Evolutionary conservation across 2,113 vertebrate species (phyloP), one percentile per base, ranked within the genome.

Genomic region (Cyprinodon tularosa): DNA sequence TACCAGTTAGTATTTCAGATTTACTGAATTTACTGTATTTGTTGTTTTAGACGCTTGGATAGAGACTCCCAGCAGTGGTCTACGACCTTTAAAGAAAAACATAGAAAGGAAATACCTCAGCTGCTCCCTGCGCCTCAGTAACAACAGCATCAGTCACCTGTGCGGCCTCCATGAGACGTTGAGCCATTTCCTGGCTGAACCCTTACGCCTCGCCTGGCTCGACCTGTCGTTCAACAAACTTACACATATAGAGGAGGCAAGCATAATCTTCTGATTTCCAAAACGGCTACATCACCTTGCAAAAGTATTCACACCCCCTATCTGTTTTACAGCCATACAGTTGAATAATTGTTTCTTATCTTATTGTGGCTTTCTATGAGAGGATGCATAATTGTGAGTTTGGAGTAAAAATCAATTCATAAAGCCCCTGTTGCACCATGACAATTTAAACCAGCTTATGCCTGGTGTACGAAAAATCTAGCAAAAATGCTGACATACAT

Each of bases 151-250:
- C 68, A 87, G n/a, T 3, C 93, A 95, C 0, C 83, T 96, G 14
- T 85, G 14, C 9, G 92, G 92, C 47, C 93, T 97, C 83, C 86
- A 57, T 1, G 74, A 68, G 7, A 88, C 90, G 3, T 50, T 94
- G 11, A 77, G 20, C 37, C 82, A 88, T 73, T 90, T 96, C 71
- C 85, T 96, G 82, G 88, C 89, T 36, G 76, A 95, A 20, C 95
- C 96, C 0, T 77, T 78, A 4, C 91, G 88, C 44, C 91, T 97
- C 29, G 93, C 93, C 70, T 97, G 96, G 96, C 85, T 97, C 0
- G 96, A 97, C 84, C 92, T 97, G 47, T 96, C 96, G 80, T 96
- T 96, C 81, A 97, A 96, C 20, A 81, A 91, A 75, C 87, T 97
- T 72, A 68, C 88, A 68, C 89, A 76, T 80, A 95, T 96, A 9